Evolutionary conservation across 2,888 invertebrate species (phyloP).

Genomic region (Pilophorus perplexus): DNA sequence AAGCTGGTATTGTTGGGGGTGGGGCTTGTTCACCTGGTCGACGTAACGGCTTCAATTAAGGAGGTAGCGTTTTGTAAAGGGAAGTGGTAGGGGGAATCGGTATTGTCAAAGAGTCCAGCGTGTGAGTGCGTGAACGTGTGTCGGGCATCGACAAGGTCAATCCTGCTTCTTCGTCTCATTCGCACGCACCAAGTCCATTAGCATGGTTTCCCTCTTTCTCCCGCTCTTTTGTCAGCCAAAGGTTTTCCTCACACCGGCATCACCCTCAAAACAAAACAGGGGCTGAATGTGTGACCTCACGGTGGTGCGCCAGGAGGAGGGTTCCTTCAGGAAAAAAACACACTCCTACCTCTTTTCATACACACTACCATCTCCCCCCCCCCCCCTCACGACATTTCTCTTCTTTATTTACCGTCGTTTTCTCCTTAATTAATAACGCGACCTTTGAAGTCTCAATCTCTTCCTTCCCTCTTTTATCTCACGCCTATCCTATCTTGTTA

Average conservation of each 20-base stretch:
- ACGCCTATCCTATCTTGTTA: too few species aligned
- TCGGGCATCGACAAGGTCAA: too few species aligned
- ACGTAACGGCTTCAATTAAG: constrained; percentile 3
- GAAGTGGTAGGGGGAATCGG: background rate
- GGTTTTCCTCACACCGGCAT: background rate
- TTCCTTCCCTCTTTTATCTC: background rate
- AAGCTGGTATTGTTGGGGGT: background rate
- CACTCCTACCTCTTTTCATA: background rate
- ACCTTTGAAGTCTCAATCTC: constrained; percentile 7
- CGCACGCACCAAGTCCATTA: too few species aligned
- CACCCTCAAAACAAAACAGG: constrained; percentile 10
- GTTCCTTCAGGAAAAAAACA: too few species aligned
- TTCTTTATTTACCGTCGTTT: constrained; percentile 17
- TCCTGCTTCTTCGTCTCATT: too few species aligned
- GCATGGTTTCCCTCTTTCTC: background rate
- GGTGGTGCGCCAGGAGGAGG: background rate
- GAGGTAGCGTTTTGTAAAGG: background rate
- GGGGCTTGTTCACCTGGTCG: background rate
- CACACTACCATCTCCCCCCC: background rate
- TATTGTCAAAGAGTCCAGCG: constrained; percentile 1
- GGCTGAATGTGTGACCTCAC: background rate
- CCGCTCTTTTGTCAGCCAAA: background rate
- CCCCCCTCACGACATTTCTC: background rate
- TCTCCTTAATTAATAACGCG: constrained; percentile 18
- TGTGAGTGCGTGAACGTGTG: constrained; percentile 6